phyloP scores from a whole-genome alignment of 1,140 invertebrate genomes.

The Asbolus verrucosus region DNA sequence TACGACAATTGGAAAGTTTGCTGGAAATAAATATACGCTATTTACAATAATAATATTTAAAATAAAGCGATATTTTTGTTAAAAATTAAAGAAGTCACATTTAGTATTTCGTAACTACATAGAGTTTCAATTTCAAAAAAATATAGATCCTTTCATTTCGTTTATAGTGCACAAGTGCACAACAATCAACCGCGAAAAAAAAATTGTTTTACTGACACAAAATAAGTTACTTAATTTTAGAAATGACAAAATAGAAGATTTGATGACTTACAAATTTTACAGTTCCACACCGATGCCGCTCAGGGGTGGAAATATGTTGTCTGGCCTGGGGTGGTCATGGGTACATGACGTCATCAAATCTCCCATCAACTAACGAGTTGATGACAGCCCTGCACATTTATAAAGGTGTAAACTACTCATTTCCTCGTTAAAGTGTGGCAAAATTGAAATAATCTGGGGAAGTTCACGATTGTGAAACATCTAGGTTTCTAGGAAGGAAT shows the following conservation, averaged over 20 bases:
- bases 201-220: too few relatives aligned
- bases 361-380: slow-evolving; percentile 85
- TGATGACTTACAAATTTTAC: slow-evolving; percentile 52
- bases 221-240: too few relatives aligned
- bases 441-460: slow-evolving; percentile 69
- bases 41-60: too few relatives aligned
- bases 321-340: slow-evolving; percentile 94
- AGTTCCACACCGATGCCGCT: slow-evolving; percentile 86
- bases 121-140: too few relatives aligned
- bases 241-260: too few relatives aligned
- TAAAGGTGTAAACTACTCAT: slow-evolving; percentile 93
- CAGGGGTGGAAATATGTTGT: slow-evolving; percentile 83
- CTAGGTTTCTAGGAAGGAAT: slow-evolving; percentile 63
- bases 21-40: slow-evolving; percentile 76
- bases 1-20: slow-evolving; percentile 82
- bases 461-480: slow-evolving; percentile 76
- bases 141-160: too few relatives aligned
- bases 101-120: too few relatives aligned
- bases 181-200: neutral
- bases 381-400: slow-evolving; percentile 91
- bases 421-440: slow-evolving; percentile 82
- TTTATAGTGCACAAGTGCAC: neutral
- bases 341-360: slow-evolving; percentile 87
- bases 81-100: too few relatives aligned
- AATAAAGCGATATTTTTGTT: too few relatives aligned